A percentile compares a stretch with the other conserved stretches of the same genome.
phyloP scores from a whole-genome alignment of 2,113 vertebrate species.

The Odobenus rosmarus region DNA sequence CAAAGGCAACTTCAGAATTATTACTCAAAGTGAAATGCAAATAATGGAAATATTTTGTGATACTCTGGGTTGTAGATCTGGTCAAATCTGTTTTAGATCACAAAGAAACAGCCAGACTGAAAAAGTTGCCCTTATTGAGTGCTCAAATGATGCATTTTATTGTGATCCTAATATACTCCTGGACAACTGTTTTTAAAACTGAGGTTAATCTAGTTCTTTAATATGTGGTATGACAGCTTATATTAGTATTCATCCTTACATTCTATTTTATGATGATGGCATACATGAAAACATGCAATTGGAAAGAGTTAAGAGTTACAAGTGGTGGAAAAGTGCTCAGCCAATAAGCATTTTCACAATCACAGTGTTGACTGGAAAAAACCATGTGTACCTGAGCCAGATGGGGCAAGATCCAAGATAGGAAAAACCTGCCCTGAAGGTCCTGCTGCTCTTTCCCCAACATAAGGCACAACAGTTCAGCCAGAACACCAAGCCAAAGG shows the following conservation, averaged over 20 bases:
- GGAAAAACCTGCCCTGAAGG: background rate
- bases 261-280: background rate
- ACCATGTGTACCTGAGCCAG: background rate
- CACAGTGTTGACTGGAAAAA: constrained; percentile 1
- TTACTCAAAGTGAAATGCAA: background rate
- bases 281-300: background rate
- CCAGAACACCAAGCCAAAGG: background rate
- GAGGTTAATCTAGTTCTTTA: background rate
- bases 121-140: background rate
- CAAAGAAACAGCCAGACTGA: background rate
- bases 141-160: background rate
- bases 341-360: constrained; percentile 3
- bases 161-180: background rate
- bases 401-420: background rate
- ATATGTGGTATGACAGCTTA: background rate
- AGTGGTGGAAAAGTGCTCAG: background rate
- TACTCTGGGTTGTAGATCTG: background rate
- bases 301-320: background rate
- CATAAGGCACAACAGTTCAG: background rate
- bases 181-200: background rate
- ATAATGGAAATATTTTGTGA: background rate
- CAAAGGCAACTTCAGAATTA: background rate
- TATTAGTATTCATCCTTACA: background rate
- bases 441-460: background rate
- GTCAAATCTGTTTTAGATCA: background rate